Evolutionary conservation across 2,113 vertebrate genomes (phyloP).

Genomic region (Hippocampus barbouri): DNA sequence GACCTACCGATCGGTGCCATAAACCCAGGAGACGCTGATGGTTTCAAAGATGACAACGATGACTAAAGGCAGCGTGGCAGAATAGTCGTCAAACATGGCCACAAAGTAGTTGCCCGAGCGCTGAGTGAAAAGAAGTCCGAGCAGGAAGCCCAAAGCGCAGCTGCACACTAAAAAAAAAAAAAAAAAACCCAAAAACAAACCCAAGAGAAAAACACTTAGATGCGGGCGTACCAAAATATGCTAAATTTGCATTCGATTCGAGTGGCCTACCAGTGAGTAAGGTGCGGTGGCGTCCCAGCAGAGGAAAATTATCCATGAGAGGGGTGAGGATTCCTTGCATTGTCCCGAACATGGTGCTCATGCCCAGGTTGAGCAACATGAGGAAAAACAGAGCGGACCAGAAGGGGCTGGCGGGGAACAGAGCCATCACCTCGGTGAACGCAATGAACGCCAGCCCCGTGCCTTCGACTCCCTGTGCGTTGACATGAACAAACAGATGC

Average conservation of each 20-base stretch:
- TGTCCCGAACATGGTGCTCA: conserved; percentile 98
- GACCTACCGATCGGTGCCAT: conserved; percentile 92
- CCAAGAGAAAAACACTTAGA: background rate
- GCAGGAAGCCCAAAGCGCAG: conserved; percentile 86
- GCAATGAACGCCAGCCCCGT: conserved; percentile 97
- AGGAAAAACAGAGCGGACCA: conserved; percentile 98
- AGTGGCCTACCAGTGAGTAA: conserved; percentile 62
- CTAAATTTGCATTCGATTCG: background rate
- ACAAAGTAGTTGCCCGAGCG: conserved; percentile 98
- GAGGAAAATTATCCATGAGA: conserved; percentile 92
- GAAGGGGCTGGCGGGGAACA: conserved; percentile 92
- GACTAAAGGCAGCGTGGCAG: conserved; percentile 88
- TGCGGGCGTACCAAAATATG: background rate
- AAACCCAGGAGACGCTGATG: conserved; percentile 90
- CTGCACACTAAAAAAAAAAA: conserved; percentile 75
- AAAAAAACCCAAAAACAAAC: conserved; percentile 29
- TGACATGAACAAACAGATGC: conserved; percentile 7
- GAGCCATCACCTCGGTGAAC: conserved; percentile 97
- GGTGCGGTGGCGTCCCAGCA: conserved; percentile 71
- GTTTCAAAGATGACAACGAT: conserved; percentile 95
- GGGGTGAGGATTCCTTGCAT: conserved; percentile 98
- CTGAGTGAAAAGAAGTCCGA: conserved; percentile 94
- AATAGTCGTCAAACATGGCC: conserved; percentile 98
- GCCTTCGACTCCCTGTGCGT: conserved; percentile 88
- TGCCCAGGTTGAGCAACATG: conserved; percentile 96